Conservation (phyloP, 2,113 vertebrate species). For the Talpa occidentalis region DNA sequence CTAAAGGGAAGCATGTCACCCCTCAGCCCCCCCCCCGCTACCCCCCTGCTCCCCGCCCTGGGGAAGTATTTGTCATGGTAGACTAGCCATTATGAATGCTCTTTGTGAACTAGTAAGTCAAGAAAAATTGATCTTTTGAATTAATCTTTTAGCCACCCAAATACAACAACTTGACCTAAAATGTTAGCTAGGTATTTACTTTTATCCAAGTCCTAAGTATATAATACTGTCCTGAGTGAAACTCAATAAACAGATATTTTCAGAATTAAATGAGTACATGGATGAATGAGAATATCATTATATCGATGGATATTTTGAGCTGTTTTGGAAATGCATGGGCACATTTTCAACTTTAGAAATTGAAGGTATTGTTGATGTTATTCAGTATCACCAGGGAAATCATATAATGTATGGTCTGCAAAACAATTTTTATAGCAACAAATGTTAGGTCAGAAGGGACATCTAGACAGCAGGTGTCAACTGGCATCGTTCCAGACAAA, state of each 20-base stretch:
- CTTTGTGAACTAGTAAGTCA: constrained; percentile 62
- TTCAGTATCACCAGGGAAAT: background rate
- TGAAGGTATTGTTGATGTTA: background rate
- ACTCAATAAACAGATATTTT: background rate
- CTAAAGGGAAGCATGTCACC: constrained; percentile 62
- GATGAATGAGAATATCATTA: background rate
- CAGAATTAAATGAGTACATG: background rate
- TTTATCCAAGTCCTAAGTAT: background rate
- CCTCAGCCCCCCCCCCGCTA: background rate
- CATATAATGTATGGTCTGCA: background rate
- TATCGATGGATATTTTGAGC: background rate
- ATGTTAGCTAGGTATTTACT: constrained; percentile 12
- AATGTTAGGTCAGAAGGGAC: constrained; percentile 20
- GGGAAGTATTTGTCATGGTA: constrained; percentile 52
- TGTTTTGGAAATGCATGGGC: background rate
- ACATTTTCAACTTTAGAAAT: constrained; percentile 15
- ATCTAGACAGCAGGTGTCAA: background rate
- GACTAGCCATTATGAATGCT: constrained; percentile 35
- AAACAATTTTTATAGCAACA: constrained; percentile 10
- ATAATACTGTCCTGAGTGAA: constrained; percentile 33
- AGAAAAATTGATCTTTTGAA: constrained; percentile 67
- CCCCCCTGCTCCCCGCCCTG: constrained; percentile 15
- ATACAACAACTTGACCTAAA: constrained; percentile 31
- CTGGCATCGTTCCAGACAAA: background rate
- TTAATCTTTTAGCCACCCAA: constrained; percentile 57